Percentiles rank a stretch among this genome's conserved stretches.
Conservation (phyloP, 2,113 vertebrate genomes). For the Naja naja region DNA sequence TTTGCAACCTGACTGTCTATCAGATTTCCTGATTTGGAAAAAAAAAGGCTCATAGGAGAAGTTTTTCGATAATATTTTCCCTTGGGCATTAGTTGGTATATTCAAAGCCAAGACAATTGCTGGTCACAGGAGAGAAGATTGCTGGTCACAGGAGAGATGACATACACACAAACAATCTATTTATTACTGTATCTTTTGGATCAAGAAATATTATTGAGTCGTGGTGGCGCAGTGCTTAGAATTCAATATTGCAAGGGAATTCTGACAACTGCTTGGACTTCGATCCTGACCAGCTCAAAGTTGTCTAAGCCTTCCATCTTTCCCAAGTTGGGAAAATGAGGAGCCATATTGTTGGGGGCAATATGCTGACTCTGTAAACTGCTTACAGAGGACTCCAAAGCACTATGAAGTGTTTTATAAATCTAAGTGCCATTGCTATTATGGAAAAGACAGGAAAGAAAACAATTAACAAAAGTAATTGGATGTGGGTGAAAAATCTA, state of each 20-base stretch:
- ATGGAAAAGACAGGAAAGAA: background rate
- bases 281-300: background rate
- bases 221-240: background rate
- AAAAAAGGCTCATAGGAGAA: background rate
- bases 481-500: background rate
- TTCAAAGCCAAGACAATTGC: background rate
- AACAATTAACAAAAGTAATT: background rate
- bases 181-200: background rate
- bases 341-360: background rate
- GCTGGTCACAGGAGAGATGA: background rate
- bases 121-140: background rate
- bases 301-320: background rate
- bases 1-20: background rate
- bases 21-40: background rate
- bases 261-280: background rate
- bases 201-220: background rate
- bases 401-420: background rate
- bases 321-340: background rate
- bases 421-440: background rate
- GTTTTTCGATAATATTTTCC: background rate
- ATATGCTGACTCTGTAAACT: background rate
- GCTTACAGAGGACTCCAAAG: background rate
- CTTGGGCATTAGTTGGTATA: background rate
- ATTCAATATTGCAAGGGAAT: background rate
- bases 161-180: background rate